A percentile compares a stretch with the other conserved stretches of the same genome.
phyloP scores from a whole-genome alignment of 2,797 vertebrate genomes.

The Thunnus albacares region DNA sequence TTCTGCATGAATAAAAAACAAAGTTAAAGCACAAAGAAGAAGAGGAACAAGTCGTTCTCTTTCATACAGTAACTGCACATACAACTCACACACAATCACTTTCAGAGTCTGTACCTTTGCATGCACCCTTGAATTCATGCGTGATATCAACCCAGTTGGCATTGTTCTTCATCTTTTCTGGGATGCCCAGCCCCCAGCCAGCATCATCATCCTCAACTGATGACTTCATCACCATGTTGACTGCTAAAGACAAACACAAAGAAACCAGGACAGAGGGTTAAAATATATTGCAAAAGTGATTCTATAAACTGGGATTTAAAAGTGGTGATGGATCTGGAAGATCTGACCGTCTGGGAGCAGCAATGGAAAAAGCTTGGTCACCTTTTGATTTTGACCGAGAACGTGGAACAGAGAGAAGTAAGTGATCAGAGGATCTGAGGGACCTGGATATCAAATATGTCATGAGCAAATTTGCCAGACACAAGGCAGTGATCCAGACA shows the following conservation, averaged over 20 bases:
- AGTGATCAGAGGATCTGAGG: no score
- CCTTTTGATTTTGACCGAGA: no score
- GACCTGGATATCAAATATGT: neutral
- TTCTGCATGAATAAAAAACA: slow-evolving; percentile 84
- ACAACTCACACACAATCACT: neutral
- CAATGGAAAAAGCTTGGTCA: no score
- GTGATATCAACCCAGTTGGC: slow-evolving; percentile 97
- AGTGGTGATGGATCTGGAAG: no score
- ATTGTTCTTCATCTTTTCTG: slow-evolving; percentile 95
- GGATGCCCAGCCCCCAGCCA: slow-evolving; percentile 94
- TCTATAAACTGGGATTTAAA: no score
- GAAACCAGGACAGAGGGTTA: slow-evolving; percentile 11
- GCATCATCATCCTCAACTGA: slow-evolving; percentile 95
- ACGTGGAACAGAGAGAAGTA: no score
- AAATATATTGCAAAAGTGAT: neutral
- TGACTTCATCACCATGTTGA: slow-evolving; percentile 97
- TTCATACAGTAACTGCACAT: slow-evolving; percentile 11
- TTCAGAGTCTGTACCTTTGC: slow-evolving; percentile 88
- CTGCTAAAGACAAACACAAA: slow-evolving; percentile 53
- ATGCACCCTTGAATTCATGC: slow-evolving; percentile 94
- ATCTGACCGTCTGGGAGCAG: no score
- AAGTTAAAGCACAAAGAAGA: neutral
- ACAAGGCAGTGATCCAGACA: no score
- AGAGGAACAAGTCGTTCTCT: slow-evolving; percentile 6
- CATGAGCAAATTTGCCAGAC: no score